These are phyloP conservation scores for Cerastis rubricosa DNA, from an alignment of 2,888 invertebrate genomes.

Conservation along the genomic window DNA sequence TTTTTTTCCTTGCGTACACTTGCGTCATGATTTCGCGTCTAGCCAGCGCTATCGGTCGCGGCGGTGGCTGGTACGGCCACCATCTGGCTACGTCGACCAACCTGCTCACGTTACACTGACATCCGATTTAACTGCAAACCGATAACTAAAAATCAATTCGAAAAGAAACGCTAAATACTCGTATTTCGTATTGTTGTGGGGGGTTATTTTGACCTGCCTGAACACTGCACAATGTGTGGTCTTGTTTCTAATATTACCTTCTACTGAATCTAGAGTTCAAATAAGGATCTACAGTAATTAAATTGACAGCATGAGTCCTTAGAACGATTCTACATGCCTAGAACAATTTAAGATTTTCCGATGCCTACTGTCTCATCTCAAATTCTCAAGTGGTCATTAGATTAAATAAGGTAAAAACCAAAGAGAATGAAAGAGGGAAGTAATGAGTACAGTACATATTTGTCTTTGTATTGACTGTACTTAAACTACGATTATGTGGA, in stretches of 20 bases:
- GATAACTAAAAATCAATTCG: conserved; percentile 50
- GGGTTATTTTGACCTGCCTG: conserved; percentile 6
- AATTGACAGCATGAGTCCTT: neutral
- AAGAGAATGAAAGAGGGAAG: neutral
- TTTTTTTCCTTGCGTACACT: conserved; percentile 53
- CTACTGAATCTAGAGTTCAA: neutral
- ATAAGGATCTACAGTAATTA: neutral
- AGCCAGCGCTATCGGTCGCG: conserved; percentile 71
- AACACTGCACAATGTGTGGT: neutral
- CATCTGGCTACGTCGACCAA: conserved; percentile 78
- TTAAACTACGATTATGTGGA: neutral
- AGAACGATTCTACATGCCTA: neutral
- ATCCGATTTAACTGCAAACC: conserved; percentile 66
- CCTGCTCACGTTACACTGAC: conserved; percentile 70
- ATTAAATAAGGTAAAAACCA: neutral
- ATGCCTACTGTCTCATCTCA: neutral
- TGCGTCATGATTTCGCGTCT: conserved; percentile 68
- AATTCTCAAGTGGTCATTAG: neutral
- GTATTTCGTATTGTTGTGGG: conserved; percentile 4
- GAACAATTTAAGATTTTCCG: neutral
- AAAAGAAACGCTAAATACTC: conserved; percentile 21
- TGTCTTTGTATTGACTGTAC: neutral
- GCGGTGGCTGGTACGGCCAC: conserved; percentile 85
- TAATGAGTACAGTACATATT: neutral
- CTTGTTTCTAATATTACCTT: neutral